Conservation (phyloP, 53 echinoderm and acorn worm genomes). For the Echinometra lucunter region DNA sequence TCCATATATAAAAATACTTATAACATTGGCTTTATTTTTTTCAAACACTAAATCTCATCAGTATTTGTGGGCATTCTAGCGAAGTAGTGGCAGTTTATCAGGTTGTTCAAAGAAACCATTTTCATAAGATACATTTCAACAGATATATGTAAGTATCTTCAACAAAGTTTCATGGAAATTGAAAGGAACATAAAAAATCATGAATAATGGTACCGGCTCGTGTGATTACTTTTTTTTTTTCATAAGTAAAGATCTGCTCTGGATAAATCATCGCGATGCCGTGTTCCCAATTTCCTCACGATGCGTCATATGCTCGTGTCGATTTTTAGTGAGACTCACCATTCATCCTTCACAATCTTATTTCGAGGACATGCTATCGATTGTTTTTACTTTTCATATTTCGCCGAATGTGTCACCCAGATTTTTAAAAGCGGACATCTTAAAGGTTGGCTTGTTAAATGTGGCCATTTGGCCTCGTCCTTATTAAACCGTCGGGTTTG, state of each 20-base stretch:
- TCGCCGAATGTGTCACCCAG: background rate
- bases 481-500: background rate
- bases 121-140: background rate
- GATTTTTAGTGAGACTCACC: background rate
- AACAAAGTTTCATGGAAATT: background rate
- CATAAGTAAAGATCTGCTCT: slow-evolving; percentile 8
- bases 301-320: background rate
- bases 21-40: background rate
- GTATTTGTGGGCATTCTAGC: background rate
- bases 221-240: background rate
- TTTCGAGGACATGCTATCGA: background rate
- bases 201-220: background rate
- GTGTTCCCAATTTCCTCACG: background rate
- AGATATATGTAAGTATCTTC: too few relatives aligned
- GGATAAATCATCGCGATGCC: background rate
- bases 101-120: background rate
- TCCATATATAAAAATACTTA: background rate
- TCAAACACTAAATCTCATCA: background rate
- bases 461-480: background rate
- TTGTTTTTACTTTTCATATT: background rate
- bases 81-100: background rate
- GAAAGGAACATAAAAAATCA: background rate
- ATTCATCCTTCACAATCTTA: background rate
- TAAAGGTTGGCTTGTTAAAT: background rate
- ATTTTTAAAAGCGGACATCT: background rate